Evolutionary conservation across 2,797 vertebrate species (phyloP).

Genomic region (Lepus townsendii): DNA sequence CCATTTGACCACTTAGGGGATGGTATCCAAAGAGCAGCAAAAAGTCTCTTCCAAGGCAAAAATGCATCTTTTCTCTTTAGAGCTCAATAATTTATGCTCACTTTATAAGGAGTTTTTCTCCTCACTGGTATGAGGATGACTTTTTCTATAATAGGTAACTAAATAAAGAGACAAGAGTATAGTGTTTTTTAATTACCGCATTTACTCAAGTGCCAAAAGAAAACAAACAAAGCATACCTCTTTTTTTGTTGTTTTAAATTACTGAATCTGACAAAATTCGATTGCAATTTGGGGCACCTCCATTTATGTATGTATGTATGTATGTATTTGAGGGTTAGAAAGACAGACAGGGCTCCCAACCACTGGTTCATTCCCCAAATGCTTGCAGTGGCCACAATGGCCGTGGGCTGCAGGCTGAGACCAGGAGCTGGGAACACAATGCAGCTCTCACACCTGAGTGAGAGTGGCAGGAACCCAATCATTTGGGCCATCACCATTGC

Average conservation of each 20-base stretch:
- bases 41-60: neutral
- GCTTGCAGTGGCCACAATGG: too few species aligned
- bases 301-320: neutral
- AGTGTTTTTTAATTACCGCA: conserved; percentile 28
- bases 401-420: too few species aligned
- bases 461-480: too few species aligned
- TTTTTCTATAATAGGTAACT: neutral
- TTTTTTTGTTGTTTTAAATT: neutral
- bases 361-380: too few species aligned
- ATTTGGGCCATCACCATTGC: too few species aligned
- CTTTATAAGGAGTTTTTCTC: neutral
- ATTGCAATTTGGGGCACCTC: conserved; percentile 3
- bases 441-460: too few species aligned
- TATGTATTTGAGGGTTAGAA: too few species aligned
- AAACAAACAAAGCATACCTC: neutral
- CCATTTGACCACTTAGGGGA: neutral
- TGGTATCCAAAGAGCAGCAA: conserved; percentile 6
- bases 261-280: conserved; percentile 7
- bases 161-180: conserved; percentile 7
- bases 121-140: neutral
- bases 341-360: too few species aligned
- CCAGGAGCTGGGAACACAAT: too few species aligned
- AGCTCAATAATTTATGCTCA: neutral
- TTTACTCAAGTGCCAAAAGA: conserved; percentile 23
- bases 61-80: conserved; percentile 1